Base-by-base conservation (phyloP, 2,113 vertebrate species). In the Odocoileus virginianus region DNA sequence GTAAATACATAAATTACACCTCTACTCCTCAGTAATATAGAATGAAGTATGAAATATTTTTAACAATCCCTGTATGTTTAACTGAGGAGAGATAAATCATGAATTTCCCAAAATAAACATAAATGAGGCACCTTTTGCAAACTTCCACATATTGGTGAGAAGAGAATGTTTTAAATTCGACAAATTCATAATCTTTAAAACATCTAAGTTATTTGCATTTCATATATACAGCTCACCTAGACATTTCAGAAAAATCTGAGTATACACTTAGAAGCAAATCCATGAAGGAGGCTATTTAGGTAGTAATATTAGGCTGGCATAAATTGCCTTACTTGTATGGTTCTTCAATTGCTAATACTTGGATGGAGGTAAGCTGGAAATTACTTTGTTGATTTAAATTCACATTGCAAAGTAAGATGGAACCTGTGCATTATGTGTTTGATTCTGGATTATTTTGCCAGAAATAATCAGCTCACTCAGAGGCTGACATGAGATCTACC, bases 61-160 rank as follows among this genome's bases (percentile, higher is more conserved):
- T 93, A 95, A 83, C 7, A 88, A 92, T 67, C 7, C 1, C 5
- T 55, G 7, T 55, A 67, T 93, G 27, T 93, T 97, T 78, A 95
- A 40, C 8, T 28, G 21, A 58, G 87, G 52, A 94, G 11, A 86
- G 52, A 89, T 78, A 23, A 79, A 79, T 71, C 23, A 64, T 55
- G 43, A 95, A 95, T 94, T 94, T 95, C 50, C 76, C 50, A 94
- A 93, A 21, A 87, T 30, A 54, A 90, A 81, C 40, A 58, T 89
- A 92, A 96, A 71, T 74, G 19, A 96, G 9, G 50, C 15, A 87
- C 40, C 28, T 79, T 97, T 90, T 40, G 9, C 58, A 84, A 92
- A 17, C 21, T 67, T 94, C 33, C 13, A 96, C 19, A 60, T 91
- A 50, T 76, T n/a, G 76, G 14, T 97, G 85, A 97, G 33, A 97